phyloP scores from a whole-genome alignment of 92 coral and sea anemone species.

The Isaurus tuberculatus region DNA sequence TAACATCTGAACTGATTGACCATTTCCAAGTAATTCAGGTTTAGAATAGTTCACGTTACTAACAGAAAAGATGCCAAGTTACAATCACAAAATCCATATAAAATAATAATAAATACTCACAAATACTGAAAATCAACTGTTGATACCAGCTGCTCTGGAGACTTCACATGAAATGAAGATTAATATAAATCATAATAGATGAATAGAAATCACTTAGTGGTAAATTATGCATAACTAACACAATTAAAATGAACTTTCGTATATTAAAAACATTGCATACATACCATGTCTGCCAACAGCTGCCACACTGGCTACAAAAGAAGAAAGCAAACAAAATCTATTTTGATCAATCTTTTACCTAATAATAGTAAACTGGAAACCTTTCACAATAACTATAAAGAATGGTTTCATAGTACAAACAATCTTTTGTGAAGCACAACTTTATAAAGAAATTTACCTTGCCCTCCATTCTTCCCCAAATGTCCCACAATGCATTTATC shows the following conservation, averaged over 20 bases:
- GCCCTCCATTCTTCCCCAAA: slow-evolving; percentile 95
- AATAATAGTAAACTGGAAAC: no score
- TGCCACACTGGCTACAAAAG: slow-evolving; percentile 93
- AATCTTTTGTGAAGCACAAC: background rate
- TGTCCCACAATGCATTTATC: slow-evolving; percentile 94
- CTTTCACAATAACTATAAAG: no score
- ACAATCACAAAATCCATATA: background rate
- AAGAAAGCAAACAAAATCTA: background rate
- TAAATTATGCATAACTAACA: background rate
- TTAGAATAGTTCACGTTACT: no score
- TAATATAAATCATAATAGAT: no score
- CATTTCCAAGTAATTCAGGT: no score
- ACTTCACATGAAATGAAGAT: slow-evolving; percentile 49
- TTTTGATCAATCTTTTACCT: background rate
- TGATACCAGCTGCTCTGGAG: slow-evolving; percentile 93
- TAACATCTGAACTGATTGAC: no score
- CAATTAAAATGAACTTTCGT: background rate
- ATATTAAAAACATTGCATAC: background rate
- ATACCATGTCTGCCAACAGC: slow-evolving; percentile 95
- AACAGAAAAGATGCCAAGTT: no score
- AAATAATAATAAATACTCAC: slow-evolving; percentile 65
- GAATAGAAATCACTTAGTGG: background rate
- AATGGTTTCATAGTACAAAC: background rate
- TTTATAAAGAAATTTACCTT: slow-evolving; percentile 59
- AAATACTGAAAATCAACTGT: slow-evolving; percentile 91